A percentile compares a stretch with the other conserved stretches of the same genome.
These are phyloP conservation scores for Podarcis muralis DNA, from an alignment of 2,113 vertebrate species.

Conservation along the genomic window DNA sequence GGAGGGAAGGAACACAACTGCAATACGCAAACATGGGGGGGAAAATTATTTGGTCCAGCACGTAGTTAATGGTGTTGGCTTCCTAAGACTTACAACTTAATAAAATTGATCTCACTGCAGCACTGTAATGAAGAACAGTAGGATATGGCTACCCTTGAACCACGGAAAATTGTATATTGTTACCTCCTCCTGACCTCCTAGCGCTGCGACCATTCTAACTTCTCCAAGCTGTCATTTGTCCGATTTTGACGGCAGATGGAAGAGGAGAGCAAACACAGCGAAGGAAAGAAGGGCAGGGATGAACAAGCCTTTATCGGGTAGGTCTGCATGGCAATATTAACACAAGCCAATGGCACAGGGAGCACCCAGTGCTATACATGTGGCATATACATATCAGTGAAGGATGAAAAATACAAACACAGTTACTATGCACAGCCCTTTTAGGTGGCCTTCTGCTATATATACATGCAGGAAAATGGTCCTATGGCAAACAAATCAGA, in stretches of 20 bases:
- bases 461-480: too few species aligned
- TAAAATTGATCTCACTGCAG: slow-evolving; percentile 74
- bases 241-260: slow-evolving; percentile 60
- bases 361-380: not conserved
- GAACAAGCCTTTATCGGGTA: not conserved
- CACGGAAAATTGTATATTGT: slow-evolving; percentile 75
- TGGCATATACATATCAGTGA: not conserved
- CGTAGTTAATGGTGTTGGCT: slow-evolving; percentile 64
- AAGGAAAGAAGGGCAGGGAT: slow-evolving; percentile 23
- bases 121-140: slow-evolving; percentile 75
- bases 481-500: not conserved
- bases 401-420: not conserved
- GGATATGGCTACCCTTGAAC: slow-evolving; percentile 77
- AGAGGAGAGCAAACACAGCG: slow-evolving; percentile 26
- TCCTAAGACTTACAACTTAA: slow-evolving; percentile 72
- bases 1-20: not conserved
- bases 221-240: slow-evolving; percentile 67
- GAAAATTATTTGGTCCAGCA: slow-evolving; percentile 66
- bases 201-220: slow-evolving; percentile 69
- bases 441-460: fast-evolving
- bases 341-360: slow-evolving; percentile 30
- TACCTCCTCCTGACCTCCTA: slow-evolving; percentile 75
- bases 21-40: slow-evolving; percentile 25
- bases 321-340: slow-evolving; percentile 35
- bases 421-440: not conserved